Base-by-base conservation (phyloP, 2,888 invertebrate species). In the Mesochorus sp. region DNA sequence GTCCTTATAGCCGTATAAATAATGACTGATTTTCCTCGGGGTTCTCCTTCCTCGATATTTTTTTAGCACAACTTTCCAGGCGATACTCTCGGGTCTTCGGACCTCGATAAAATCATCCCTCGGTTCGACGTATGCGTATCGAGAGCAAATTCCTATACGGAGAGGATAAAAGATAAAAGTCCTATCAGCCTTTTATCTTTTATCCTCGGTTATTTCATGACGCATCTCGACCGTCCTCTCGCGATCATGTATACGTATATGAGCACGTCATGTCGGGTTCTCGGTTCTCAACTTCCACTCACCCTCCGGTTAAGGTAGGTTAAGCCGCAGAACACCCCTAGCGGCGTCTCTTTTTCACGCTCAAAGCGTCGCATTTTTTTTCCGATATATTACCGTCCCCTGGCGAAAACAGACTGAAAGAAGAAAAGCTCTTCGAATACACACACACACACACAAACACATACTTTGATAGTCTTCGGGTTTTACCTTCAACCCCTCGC, bases 221-320 rank as follows among this genome's bases (percentile, higher is more conserved):
- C 4, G 26, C 34, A 3, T 6, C 44, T 44, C 37, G 14, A n/a
- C 12, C 28, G 12, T 59, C 28, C 42, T 34, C 8, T 19, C n/a
- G 34, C 34, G 37, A 64, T 37, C 55, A 37, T 17, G 49, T 14
- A 26, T 34, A 49, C 75, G 55, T 47, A 55, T 59, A 19, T 12
- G 49, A 14, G 34, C 26, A 44, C 47, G 26, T 57, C 64, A 37
- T 47, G 34, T 39, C 55, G 73, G 14, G n/a, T 24, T 39, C 44
- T 44, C 21, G 12, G 34, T 12, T 12, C 12, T 24, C 19, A 37
- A 24, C 37, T 51, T 34, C 6, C 42, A 51, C 51, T 61, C 53
- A 19, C 53, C 17, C 53, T 53, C 37, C 71, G 66, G 80, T 81
- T 80, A 80, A 79, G 81, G 78, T 80, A 83, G 83, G 83, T 82